phyloP scores from a whole-genome alignment of 2,888 invertebrate species.

The Liopterus haemorrhoidalis region DNA sequence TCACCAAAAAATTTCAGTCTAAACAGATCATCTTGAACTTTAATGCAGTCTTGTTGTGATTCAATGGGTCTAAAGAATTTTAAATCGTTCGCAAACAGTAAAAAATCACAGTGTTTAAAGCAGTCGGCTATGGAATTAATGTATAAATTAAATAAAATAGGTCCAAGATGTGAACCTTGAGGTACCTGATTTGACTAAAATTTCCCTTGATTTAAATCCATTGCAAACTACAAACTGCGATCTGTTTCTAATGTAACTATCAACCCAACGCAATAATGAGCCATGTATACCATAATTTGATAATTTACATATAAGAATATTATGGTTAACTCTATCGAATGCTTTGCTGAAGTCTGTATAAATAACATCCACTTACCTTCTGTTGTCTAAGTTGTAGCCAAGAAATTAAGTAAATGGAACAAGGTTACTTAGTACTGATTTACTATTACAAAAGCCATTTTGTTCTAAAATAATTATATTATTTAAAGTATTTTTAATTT shows the following conservation, averaged over 20 bases:
- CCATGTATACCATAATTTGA: conserved; percentile 10
- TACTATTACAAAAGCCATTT: conserved; percentile 28
- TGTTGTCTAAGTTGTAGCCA: conserved; percentile 21
- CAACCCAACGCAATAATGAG: conserved; percentile 22
- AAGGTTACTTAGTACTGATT: conserved; percentile 28
- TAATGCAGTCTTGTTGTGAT: not conserved
- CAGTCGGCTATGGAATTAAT: conserved; percentile 1
- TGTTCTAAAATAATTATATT: conserved; percentile 21
- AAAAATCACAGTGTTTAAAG: conserved; percentile 1
- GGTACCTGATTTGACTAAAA: not conserved
- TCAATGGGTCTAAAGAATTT: not conserved
- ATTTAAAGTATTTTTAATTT: conserved; percentile 14
- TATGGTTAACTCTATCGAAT: conserved; percentile 30
- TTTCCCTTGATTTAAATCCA: too few relatives aligned
- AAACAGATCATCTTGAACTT: too few relatives aligned
- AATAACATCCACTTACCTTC: conserved; percentile 24
- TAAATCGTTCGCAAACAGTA: conserved; percentile 6
- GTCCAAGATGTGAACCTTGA: conserved; percentile 9
- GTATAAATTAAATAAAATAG: conserved; percentile 4
- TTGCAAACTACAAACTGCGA: too few relatives aligned
- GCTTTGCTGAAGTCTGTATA: conserved; percentile 32
- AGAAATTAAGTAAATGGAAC: conserved; percentile 23
- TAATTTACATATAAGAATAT: conserved; percentile 26
- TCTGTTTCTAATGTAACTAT: too few relatives aligned
- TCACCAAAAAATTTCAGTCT: too few relatives aligned